Percentiles rank a stretch among this genome's conserved stretches.
These are phyloP conservation scores for Lasioglossum baleicum DNA, from an alignment of 1,140 invertebrate genomes.

Conservation along the genomic window DNA sequence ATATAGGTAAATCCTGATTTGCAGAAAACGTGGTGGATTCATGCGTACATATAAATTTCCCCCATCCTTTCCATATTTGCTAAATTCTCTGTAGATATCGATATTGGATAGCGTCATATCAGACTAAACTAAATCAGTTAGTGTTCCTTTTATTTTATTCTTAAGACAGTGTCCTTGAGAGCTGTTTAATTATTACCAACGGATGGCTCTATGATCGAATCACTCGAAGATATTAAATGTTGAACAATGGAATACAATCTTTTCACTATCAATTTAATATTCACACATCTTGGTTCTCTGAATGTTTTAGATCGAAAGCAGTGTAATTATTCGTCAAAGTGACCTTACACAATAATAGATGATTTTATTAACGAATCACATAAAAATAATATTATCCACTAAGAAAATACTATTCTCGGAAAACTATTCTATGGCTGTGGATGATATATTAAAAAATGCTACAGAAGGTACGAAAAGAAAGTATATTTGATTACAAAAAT, in stretches of 20 bases:
- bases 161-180: neutral
- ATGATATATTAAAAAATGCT: neutral
- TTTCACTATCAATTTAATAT: neutral
- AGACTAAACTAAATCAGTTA: neutral
- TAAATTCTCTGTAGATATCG: neutral
- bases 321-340: neutral
- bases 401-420: neutral
- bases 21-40: conserved; percentile 14
- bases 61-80: neutral
- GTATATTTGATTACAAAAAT: neutral
- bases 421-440: neutral
- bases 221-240: neutral
- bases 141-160: too few relatives aligned
- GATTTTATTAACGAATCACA: neutral
- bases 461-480: neutral
- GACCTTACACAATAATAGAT: neutral
- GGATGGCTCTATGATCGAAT: neutral
- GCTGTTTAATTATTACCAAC: neutral
- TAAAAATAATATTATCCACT: neutral
- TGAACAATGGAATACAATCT: neutral
- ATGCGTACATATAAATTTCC: neutral
- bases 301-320: neutral
- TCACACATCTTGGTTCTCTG: neutral
- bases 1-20: neutral
- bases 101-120: too few relatives aligned